A percentile compares a stretch with the other conserved stretches of the same genome.
phyloP scores from a whole-genome alignment of 2,888 invertebrate genomes.

The Smittia sp. region DNA sequence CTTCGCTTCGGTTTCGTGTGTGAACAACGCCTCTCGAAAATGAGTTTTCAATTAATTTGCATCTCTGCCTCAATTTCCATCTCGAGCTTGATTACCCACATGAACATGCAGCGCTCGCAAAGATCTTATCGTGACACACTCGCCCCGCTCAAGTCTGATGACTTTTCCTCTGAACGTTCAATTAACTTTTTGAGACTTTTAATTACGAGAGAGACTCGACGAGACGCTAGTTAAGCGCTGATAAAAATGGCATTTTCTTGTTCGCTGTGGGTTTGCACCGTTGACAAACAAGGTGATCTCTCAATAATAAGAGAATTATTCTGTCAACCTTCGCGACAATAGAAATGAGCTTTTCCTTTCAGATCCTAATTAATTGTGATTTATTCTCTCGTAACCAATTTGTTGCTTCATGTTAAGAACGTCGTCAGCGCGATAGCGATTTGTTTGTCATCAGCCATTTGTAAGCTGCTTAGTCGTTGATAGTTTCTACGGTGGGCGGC shows the following conservation, averaged over 20 bases:
- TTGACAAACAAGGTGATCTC: background rate
- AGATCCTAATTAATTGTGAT: slow-evolving; percentile 5
- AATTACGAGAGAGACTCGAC: slow-evolving; percentile 9
- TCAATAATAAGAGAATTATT: background rate
- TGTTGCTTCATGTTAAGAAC: background rate
- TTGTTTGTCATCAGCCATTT: slow-evolving; percentile 36
- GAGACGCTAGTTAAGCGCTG: background rate
- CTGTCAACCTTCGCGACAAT: background rate
- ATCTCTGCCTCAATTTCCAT: background rate
- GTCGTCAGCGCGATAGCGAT: background rate
- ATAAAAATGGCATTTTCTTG: slow-evolving; percentile 38
- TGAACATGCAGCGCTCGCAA: background rate
- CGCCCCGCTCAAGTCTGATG: background rate
- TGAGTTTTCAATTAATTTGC: slow-evolving; percentile 37
- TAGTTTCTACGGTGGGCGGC: slow-evolving; percentile 18
- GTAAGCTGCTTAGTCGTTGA: slow-evolving; percentile 33
- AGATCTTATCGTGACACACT: slow-evolving; percentile 33
- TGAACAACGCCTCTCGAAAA: slow-evolving; percentile 21
- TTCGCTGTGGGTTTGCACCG: slow-evolving; percentile 14
- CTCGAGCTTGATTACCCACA: slow-evolving; percentile 23
- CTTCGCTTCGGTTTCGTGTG: background rate
- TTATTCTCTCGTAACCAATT: slow-evolving; percentile 3
- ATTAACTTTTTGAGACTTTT: slow-evolving; percentile 15
- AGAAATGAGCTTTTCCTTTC: background rate
- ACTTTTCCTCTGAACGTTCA: background rate